Evolutionary conservation across 2,888 invertebrate species (phyloP).

Genomic region (Rhogogaster chlorosoma): DNA sequence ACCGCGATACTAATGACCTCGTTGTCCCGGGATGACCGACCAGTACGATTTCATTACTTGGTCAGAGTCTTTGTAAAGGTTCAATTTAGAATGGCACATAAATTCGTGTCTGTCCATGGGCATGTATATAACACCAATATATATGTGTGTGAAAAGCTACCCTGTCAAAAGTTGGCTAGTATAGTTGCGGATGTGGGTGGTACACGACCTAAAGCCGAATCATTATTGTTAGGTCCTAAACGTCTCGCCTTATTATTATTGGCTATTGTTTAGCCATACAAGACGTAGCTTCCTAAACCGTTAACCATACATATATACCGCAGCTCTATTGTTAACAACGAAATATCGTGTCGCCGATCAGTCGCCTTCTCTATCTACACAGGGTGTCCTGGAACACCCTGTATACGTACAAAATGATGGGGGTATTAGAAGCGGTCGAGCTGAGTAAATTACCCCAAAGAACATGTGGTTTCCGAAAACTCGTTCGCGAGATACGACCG

Average conservation of each 20-base stretch:
- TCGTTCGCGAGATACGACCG: too few relatives aligned
- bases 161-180: conserved; percentile 26
- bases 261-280: conserved; percentile 31
- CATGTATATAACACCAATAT: background rate
- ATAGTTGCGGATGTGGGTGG: conserved; percentile 2
- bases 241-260: conserved; percentile 29
- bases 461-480: too few relatives aligned
- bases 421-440: too few relatives aligned
- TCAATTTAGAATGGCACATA: background rate
- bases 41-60: conserved; percentile 32
- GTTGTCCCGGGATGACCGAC: conserved; percentile 3
- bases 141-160: background rate
- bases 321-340: background rate
- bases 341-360: background rate
- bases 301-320: background rate
- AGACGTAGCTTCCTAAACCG: conserved; percentile 14
- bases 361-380: background rate
- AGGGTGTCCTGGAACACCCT: too few relatives aligned
- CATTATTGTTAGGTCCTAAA: conserved; percentile 11
- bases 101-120: background rate
- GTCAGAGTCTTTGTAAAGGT: conserved; percentile 1
- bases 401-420: too few relatives aligned
- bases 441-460: too few relatives aligned
- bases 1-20: conserved; percentile 31
- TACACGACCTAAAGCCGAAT: background rate